Base-by-base conservation (phyloP, 2,113 vertebrate species). In the Pseudopodoces humilis region DNA sequence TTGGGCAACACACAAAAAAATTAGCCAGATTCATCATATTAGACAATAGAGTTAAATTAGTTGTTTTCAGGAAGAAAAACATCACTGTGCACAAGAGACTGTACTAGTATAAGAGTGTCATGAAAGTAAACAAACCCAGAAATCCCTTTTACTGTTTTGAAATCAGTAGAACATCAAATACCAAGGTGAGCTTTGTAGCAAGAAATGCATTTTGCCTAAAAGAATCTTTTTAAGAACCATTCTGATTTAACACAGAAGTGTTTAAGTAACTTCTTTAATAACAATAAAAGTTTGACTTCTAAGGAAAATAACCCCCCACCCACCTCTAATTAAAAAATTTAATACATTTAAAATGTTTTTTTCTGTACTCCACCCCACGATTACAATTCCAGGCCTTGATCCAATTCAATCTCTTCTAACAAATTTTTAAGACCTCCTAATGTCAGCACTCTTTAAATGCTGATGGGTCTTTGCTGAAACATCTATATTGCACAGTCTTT, bases 31-130 rank as follows among this genome's bases (percentile, higher is more conserved):
- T 65, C 39, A 68, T 85, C 50, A 43, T 74, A 79, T 25, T 13
- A 27, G 67, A 81, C 52, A 86, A 31, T 19, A 39, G 8, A 81
- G 20, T 71, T 83, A 74, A 79, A 80, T 50, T 84, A 68, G 12
- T 15, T 91, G 12, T 64, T 72, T 95, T 22, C 15, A 72, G 83
- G 43, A 86, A 86, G 46, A 89, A 96, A 95, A 96, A 39, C 24
- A 13, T 3, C 20, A 72, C 79, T 82, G 35, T 70, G 12, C 83
- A 30, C 30, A 90, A 76, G 8, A 83, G 7, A 88, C 27, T 81
- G 33, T 47, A 92, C 21, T 30, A 91, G 55, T 49, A 80, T 72
- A 90, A 80, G 44, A 62, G 9, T 31, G 43, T 9, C n/a, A 69
- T 46, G 28, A 55, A 88, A 83, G 22, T 75, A 79, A 35, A 25